Evolutionary conservation across 2,888 invertebrate species (phyloP).

Genomic region (Epistrophe eligans): DNA sequence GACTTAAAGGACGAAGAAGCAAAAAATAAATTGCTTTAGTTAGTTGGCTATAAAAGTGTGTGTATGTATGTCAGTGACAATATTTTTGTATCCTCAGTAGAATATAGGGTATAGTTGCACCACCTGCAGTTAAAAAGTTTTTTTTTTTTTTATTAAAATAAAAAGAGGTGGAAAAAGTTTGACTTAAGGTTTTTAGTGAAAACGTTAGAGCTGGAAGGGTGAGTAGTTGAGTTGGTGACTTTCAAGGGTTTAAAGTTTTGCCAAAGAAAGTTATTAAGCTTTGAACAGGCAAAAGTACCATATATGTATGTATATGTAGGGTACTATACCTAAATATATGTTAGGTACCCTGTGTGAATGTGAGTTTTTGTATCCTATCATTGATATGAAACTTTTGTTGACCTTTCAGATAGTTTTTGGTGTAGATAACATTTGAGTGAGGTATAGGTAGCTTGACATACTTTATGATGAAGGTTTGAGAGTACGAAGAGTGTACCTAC

Average conservation of each 20-base stretch:
- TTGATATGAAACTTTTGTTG: conserved; percentile 23
- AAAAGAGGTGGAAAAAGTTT: conserved; percentile 39
- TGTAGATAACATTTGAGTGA: background rate
- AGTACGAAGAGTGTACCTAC: background rate
- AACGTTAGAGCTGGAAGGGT: background rate
- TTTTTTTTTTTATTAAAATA: background rate
- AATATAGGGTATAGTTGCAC: conserved; percentile 30
- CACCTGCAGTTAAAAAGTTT: conserved; percentile 39
- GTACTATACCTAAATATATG: background rate
- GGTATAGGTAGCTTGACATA: background rate
- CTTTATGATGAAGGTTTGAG: background rate
- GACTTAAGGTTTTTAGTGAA: conserved; percentile 25
- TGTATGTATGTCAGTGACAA: conserved; percentile 12
- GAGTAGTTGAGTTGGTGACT: conserved; percentile 14
- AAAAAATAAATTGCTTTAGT: conserved; percentile 28
- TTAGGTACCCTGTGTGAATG: background rate
- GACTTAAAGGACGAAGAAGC: conserved; percentile 9
- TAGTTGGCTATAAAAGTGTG: background rate
- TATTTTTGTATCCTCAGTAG: conserved; percentile 12
- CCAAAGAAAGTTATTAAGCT: conserved; percentile 40
- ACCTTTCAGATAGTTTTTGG: conserved; percentile 37
- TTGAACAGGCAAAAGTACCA: background rate
- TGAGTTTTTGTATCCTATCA: background rate
- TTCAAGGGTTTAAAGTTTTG: conserved; percentile 44
- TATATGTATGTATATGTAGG: background rate